Base-by-base conservation (phyloP, 2,113 vertebrate genomes). In the Cacatua alba region DNA sequence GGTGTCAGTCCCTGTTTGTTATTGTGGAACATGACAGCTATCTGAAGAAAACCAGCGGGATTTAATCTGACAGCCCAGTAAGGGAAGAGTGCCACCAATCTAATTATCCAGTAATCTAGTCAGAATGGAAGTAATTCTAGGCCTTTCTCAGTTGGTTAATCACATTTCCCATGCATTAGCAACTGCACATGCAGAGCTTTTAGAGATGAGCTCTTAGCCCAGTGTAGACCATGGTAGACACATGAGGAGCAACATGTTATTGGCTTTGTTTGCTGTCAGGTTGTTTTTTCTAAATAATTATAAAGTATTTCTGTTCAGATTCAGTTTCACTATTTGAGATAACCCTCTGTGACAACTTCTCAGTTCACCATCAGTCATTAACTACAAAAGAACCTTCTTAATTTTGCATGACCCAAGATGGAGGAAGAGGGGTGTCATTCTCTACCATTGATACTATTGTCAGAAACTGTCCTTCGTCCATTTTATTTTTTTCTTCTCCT, bases 81-180 rank as follows among this genome's bases (percentile, higher is more conserved):
- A 97, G 98, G 95, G 95, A 98, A 98, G 98, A 98, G 98, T 98
- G 98, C 98, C 97, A 98, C 97, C 98, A 99, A 99, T 99, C 98
- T 98, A 98, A 99, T 99, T 99, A 99, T 93, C 97, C 97, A 91
- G 98, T 98, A 98, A 99, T 99, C 98, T 98, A 98, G 98, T 98
- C 98, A 98, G 98, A 98, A 98, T 96, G 97, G 97, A 97, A 99
- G 98, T 98, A 98, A 99, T 99, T 98, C 98, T 98, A 97, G 98
- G 98, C 98, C 98, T 98, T 98, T 98, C 98, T 98, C 97, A 95
- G 98, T 97, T 94, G 97, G 95, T 97, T 99, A 99, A 99, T 99
- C 98, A 97, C 95, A 98, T 99, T 99, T 98, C 94, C 93, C 52
- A 46, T 98, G 98, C 98, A 99, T 99, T 99, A 99, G 98, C 97